Percentiles rank a stretch among this genome's conserved stretches.
phyloP scores from a whole-genome alignment of 2,888 invertebrate genomes.

The Pyrrhia umbra region DNA sequence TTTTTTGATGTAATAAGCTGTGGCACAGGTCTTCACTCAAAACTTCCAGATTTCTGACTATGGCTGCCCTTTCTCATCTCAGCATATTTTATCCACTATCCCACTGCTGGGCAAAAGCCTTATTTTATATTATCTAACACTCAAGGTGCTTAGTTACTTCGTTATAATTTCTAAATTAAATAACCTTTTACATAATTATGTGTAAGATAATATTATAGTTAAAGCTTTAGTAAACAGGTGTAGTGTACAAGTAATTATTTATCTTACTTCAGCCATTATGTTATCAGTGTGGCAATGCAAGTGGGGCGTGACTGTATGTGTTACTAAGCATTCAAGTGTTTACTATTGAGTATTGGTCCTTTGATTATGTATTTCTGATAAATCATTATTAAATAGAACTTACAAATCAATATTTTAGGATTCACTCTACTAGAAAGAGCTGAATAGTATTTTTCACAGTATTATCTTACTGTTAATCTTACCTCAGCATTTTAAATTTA shows the following conservation, averaged over 20 bases:
- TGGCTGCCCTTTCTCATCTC: no score
- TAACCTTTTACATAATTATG: slow-evolving; percentile 30
- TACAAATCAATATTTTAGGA: slow-evolving; percentile 1
- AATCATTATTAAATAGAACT: slow-evolving; percentile 1
- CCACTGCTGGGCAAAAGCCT: no score
- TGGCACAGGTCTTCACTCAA: no score
- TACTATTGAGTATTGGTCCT: slow-evolving; percentile 25
- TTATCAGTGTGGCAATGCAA: slow-evolving; percentile 55
- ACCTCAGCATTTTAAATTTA: no score
- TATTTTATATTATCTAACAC: no score
- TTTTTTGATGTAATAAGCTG: no score
- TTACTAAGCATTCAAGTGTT: slow-evolving; percentile 49
- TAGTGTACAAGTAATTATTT: slow-evolving; percentile 51
- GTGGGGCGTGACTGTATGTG: slow-evolving; percentile 38
- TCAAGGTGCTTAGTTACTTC: no score
- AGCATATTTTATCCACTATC: no score
- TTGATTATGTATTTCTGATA: slow-evolving; percentile 3
- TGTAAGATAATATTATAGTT: slow-evolving; percentile 12
- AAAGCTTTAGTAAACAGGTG: slow-evolving; percentile 44
- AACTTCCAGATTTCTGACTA: no score
- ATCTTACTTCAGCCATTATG: slow-evolving; percentile 52
- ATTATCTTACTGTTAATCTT: no score
- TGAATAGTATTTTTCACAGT: no score
- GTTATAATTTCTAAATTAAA: no score
- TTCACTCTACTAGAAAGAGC: not conserved